Evolutionary conservation across 1,140 invertebrate genomes (phyloP), one percentile per base, ranked within the genome.

Genomic region (Stenopsyche tienmushanensis): DNA sequence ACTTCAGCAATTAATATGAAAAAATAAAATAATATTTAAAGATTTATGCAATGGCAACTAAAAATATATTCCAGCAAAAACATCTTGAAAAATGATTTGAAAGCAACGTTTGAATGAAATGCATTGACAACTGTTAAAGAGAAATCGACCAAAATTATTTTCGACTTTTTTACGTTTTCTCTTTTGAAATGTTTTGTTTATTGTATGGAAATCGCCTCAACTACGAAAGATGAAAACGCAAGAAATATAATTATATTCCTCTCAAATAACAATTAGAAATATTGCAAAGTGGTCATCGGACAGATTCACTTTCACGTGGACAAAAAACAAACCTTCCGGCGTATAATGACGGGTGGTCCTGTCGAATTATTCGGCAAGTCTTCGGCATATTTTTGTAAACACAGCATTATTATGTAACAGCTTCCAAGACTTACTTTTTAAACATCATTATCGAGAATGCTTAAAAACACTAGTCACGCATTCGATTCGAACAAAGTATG

Each of bases 251-350:
- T 49, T 49, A 5, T 18, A 18, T 20, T 49, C 10, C 18, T 20
- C 13, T 39, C 5, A 39, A 39, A 39, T n/a, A 39, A 39, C 13
- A 39, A 39, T 8, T 39, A 13, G 13, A 8, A 5, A 39, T 13
- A 39, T 39, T 8, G 5, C 29, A 13, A 8, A 13, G 29, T 13
- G 5, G 13, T 39, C 13, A 44, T 44, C 13, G 18, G 41, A 13
- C 41, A 3, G 7, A 39, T 47, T n/a, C n/a, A n/a, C n/a, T n/a
- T n/a, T n/a, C 7, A 17, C 13, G 45, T 47, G 20, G 15, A n/a
- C 13, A 29, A 2, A 29, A 3, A 26, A 69, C 66, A 65, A 69
- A 69, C 67, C 67, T 69, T 69, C 34, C 64, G 62, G n/a, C 64
- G 25, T 7, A 59, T 17, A 25, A 64, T 44, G 3, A 69, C 54